These are phyloP conservation scores for Nesidiocoris tenuis DNA, from an alignment of 2,888 invertebrate genomes.

Conservation along the genomic window DNA sequence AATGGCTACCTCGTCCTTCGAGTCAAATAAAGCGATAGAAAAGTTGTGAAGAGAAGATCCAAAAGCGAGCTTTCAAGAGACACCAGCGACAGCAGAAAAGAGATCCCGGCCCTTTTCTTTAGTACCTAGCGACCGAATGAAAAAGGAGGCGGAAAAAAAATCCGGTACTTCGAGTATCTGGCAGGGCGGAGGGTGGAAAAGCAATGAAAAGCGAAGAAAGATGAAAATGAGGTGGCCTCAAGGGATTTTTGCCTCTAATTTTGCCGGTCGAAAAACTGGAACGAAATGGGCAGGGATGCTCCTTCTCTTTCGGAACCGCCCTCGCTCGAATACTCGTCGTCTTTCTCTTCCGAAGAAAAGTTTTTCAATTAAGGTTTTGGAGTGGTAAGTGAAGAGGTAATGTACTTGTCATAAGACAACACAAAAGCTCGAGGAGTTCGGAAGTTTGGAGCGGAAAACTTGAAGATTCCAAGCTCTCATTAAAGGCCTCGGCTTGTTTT, in stretches of 20 bases:
- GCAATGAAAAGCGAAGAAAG: constrained; percentile 33
- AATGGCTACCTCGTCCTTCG: background rate
- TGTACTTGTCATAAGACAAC: constrained; percentile 37
- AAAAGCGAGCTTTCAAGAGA: background rate
- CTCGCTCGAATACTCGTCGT: background rate
- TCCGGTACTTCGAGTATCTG: background rate
- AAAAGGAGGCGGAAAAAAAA: background rate
- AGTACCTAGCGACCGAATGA: background rate
- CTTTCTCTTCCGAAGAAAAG: constrained; percentile 9
- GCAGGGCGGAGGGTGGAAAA: constrained; percentile 4
- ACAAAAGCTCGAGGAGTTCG: background rate
- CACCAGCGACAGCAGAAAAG: background rate
- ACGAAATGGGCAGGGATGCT: background rate
- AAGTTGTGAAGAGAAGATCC: background rate
- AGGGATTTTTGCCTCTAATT: constrained; percentile 34
- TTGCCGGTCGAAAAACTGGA: constrained; percentile 12
- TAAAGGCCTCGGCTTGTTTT: background rate
- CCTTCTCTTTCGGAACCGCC: background rate
- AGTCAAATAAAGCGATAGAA: background rate
- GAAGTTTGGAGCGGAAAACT: background rate
- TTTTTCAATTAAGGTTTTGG: constrained; percentile 32
- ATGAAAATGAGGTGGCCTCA: constrained; percentile 33
- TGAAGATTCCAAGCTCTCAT: constrained; percentile 7
- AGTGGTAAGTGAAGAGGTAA: constrained; percentile 34
- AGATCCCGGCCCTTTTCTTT: background rate